Evolutionary conservation across 1,140 invertebrate genomes (phyloP), one percentile per base, ranked within the genome.

Genomic region (Latrodectus geometricus): DNA sequence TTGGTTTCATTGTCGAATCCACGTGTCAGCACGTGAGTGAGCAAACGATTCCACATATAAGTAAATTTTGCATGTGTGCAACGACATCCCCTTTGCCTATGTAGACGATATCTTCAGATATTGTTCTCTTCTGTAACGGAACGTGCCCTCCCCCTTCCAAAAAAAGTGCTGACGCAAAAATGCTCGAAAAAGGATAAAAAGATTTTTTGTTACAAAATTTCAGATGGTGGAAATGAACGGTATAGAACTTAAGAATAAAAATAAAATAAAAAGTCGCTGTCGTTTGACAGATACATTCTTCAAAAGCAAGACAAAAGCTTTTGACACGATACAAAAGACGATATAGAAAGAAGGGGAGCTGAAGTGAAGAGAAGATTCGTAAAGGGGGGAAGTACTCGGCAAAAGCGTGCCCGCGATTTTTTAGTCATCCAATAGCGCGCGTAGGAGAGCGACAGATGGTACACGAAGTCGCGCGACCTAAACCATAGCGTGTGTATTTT

Each of bases 251-350:
- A 2, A 69, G 9, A 15, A 21, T 20, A 69, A 23, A 21, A n/a
- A 20, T n/a, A 69, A 69, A 69, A 69, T 15, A 23, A n/a, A 69
- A 69, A 20, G 9, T 35, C 5, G 15, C 74, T 61, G 23, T 79
- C 17, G 65, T 35, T 80, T n/a, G 35, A 70, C 66, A 80, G 78
- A 70, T 80, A 23, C 48, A 50, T 70, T 68, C 65, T 79, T 66
- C 65, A 50, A 79, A 79, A 21, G 65, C 77, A 70, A 80, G 66
- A 80, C 78, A 80, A 80, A 50, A 35, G 56, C 15, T 80, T 56
- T 35, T 80, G 17, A 79, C 66, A 79, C 21, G 35, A 52, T 73
- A 73, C 48, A 68, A 79, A 79, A 79, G 61, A 8, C 21, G 48
- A 80, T 52, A 70, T 23, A 70, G 68, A 68, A 68, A 79, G 52